phyloP scores from a whole-genome alignment of 2,888 invertebrate genomes.

The Nineta flava region DNA sequence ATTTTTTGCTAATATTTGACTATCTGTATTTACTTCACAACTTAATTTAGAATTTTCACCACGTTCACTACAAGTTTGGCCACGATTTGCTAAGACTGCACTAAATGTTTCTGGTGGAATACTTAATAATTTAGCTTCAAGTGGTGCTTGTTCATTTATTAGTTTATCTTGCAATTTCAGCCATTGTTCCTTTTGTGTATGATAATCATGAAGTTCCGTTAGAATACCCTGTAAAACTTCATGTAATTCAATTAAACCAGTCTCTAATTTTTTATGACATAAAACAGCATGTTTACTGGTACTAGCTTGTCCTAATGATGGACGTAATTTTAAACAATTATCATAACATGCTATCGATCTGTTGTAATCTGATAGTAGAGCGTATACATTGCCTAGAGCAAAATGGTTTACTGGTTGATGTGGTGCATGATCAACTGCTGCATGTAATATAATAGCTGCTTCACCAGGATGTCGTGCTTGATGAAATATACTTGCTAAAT shows the following conservation, averaged over 20 bases:
- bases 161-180: conserved; percentile 39
- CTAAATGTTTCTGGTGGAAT: conserved; percentile 21
- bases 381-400: conserved; percentile 57
- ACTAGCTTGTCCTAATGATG: conserved; percentile 41
- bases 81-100: conserved; percentile 19
- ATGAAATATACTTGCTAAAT: conserved; percentile 57
- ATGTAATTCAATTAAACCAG: conserved; percentile 43
- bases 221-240: conserved; percentile 50
- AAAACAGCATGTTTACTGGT: conserved; percentile 46
- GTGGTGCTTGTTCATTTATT: conserved; percentile 33
- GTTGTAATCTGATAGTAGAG: conserved; percentile 47
- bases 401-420: conserved; percentile 43
- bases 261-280: conserved; percentile 49
- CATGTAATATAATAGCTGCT: conserved; percentile 53
- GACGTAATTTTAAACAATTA: conserved; percentile 45
- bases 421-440: conserved; percentile 55
- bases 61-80: conserved; percentile 26
- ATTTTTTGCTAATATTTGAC: conserved; percentile 25
- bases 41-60: conserved; percentile 23
- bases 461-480: conserved; percentile 49
- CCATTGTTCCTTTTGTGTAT: conserved; percentile 43
- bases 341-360: conserved; percentile 51
- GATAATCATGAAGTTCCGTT: conserved; percentile 44
- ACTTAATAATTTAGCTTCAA: conserved; percentile 24
- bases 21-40: conserved; percentile 26